Evolutionary conservation across 2,797 vertebrate species (phyloP).

Genomic region (Spheniscus humboldti): DNA sequence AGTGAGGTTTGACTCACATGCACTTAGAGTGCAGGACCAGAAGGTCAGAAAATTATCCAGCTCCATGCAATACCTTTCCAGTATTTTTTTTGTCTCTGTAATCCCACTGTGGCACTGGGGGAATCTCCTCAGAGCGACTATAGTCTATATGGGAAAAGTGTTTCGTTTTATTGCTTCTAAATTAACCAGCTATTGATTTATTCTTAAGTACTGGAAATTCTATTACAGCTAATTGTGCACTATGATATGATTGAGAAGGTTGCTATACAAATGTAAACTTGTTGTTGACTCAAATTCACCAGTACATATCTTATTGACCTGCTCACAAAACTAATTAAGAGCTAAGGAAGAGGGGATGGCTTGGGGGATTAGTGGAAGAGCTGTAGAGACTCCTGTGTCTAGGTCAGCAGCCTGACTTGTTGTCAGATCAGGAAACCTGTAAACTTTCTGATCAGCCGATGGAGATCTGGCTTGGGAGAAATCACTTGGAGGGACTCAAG

Average conservation of each 20-base stretch:
- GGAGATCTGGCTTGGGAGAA: background rate
- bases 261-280: background rate
- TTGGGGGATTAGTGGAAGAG: background rate
- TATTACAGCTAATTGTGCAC: constrained; percentile 7
- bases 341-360: background rate
- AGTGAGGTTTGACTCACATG: background rate
- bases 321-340: background rate
- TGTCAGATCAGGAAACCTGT: background rate
- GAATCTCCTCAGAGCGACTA: background rate
- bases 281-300: background rate
- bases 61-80: background rate
- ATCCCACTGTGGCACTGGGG: background rate
- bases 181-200: constrained; percentile 49
- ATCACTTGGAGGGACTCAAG: background rate
- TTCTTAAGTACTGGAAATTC: constrained; percentile 9
- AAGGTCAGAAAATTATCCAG: background rate
- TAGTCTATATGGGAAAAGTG: background rate
- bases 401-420: background rate
- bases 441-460: background rate
- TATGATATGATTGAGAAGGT: background rate
- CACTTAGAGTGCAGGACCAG: background rate
- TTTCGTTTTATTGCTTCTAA: constrained; percentile 20
- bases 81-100: background rate
- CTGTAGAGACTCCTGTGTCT: background rate
- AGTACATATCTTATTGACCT: background rate